Evolutionary conservation across 2,888 invertebrate genomes (phyloP), one percentile per base, ranked within the genome.

Genomic region (Stenotaenia linearis): DNA sequence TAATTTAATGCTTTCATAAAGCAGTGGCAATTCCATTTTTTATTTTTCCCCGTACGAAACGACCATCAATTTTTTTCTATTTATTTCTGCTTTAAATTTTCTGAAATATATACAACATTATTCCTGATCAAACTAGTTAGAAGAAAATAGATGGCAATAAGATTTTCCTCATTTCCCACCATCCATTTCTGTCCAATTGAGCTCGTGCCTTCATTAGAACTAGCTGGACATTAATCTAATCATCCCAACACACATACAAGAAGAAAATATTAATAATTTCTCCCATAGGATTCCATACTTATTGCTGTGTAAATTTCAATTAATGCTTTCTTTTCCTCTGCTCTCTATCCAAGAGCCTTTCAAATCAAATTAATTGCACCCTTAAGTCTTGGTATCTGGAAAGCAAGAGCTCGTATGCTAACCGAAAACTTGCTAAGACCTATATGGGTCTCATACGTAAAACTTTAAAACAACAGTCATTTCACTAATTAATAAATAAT

Each of bases 1-100:
- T 61, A 61, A 61, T 61, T 61, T 61, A 61, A 61, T 61, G 61
- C 61, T 61, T 61, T 61, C 61, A 61, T 61, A 61, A 61, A 61
- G 61, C 61, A 61, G 61, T 61, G 28, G 61, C 61, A 61, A 61
- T 61, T 61, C 61, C 61, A 61, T 61, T 61, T 61, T 61, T 61
- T 61, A 25, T 61, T 25, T 61, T 25, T 18, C 45, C 45, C 45
- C 40, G 45, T 15, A 45, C 45, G n/a, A 45, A 15, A 45, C 45
- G 23, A 25, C 23, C 28, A 23, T 23, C 21, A 25, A 15, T 61
- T 25, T 61, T 25, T 61, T 25, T 23, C 61, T 61, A 61, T 25
- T 61, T 61, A 23, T 61, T 25, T 61, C 61, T 23, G 25, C 61
- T 61, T 61, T 61, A 61, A 23, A 61, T 61, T 61, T 61, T 25